Percentiles rank a stretch among this genome's conserved stretches.
Conservation (phyloP, 2,797 vertebrate genomes). For the Anabas testudineus region DNA sequence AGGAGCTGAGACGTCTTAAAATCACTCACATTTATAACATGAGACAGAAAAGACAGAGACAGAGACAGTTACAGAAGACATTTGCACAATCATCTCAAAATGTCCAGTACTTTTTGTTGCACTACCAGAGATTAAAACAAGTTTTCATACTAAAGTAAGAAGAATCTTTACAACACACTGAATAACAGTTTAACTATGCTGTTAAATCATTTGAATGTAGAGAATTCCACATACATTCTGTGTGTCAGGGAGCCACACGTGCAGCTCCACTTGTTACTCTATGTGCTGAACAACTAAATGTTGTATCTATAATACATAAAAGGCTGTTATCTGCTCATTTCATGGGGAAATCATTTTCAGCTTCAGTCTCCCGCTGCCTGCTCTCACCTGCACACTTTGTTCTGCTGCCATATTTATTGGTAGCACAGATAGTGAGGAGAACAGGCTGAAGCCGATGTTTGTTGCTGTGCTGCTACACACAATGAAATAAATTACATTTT, state of each 20-base stretch:
- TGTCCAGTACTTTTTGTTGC: too few species aligned
- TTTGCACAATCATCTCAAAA: too few species aligned
- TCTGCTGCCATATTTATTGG: neutral
- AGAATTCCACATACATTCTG: neutral
- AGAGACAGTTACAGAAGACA: too few species aligned
- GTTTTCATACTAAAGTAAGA: too few species aligned
- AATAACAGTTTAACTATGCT: too few species aligned
- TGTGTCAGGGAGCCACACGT: neutral
- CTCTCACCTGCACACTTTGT: slow-evolving; percentile 2
- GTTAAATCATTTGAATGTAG: too few species aligned
- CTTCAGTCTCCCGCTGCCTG: neutral
- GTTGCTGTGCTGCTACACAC: neutral
- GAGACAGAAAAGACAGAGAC: too few species aligned
- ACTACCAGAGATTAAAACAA: too few species aligned
- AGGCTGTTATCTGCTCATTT: neutral
- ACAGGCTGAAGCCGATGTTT: slow-evolving; percentile 15
- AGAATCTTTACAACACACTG: too few species aligned
- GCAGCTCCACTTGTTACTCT: neutral
- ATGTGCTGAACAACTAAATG: neutral
- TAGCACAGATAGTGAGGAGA: neutral
- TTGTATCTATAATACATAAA: neutral
- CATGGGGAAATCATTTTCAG: neutral
- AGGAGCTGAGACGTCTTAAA: too few species aligned
- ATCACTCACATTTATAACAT: too few species aligned
- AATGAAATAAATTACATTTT: neutral